These are phyloP conservation scores for Cyanocitta stelleri DNA, from an alignment of 2,113 vertebrate genomes.

Conservation along the genomic window DNA sequence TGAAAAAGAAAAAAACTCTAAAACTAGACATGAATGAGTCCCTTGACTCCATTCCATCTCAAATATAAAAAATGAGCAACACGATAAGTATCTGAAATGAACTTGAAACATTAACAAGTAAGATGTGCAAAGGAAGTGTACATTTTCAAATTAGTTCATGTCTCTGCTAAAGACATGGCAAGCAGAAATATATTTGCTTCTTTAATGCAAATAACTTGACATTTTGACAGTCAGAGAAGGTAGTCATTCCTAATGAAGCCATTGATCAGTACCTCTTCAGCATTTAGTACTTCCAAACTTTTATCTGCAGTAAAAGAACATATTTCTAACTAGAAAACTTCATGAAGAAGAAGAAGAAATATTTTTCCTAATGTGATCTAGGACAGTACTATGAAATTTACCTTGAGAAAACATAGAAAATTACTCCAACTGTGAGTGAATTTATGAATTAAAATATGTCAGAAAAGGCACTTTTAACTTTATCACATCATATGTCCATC, in stretches of 20 bases:
- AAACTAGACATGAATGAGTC: not conserved
- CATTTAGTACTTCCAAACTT: not conserved
- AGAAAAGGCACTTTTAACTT: not conserved
- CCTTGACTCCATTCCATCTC: not conserved
- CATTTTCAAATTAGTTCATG: not conserved
- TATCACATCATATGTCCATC: not conserved
- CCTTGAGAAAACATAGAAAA: not conserved
- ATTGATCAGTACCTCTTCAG: not conserved
- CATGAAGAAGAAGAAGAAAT: not conserved
- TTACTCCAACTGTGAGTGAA: not conserved
- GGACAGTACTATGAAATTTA: not conserved
- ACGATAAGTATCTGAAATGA: not conserved
- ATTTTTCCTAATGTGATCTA: not conserved
- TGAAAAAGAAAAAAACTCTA: not conserved
- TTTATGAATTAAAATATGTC: not conserved
- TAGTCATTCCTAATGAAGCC: not conserved
- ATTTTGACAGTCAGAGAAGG: slow-evolving; percentile 32
- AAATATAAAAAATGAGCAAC: not conserved
- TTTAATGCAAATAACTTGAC: not conserved
- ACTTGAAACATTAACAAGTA: not conserved
- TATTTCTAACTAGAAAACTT: not conserved
- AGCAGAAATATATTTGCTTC: not conserved
- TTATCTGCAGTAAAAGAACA: not conserved
- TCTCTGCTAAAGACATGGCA: not conserved
- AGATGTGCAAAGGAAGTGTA: not conserved